Evolutionary conservation across 2,888 invertebrate species (phyloP).

Genomic region (Drosophila nr. perissopoda): DNA sequence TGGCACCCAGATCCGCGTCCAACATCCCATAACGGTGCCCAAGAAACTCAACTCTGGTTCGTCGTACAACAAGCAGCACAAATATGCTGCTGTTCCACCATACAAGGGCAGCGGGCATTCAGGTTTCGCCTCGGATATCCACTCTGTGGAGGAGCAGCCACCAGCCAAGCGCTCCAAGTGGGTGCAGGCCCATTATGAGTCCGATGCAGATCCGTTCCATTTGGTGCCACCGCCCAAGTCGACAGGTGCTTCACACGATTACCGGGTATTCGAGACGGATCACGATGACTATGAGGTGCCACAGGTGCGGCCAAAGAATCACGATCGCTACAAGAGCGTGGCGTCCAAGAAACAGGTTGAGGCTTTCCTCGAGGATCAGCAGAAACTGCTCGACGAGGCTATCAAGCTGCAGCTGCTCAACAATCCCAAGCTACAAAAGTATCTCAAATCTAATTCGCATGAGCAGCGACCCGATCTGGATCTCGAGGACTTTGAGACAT

Average conservation of each 20-base stretch:
- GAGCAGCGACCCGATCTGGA: slow-evolving; percentile 71
- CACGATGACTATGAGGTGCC: slow-evolving; percentile 73
- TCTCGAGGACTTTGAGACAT: slow-evolving; percentile 76
- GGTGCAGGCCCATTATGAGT: slow-evolving; percentile 68
- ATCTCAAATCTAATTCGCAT: slow-evolving; percentile 70
- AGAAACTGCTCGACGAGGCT: slow-evolving; percentile 80
- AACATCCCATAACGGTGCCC: slow-evolving; percentile 79
- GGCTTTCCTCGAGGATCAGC: slow-evolving; percentile 80
- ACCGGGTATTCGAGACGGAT: slow-evolving; percentile 78
- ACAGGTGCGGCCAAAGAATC: slow-evolving; percentile 49
- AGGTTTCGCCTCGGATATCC: slow-evolving; percentile 46
- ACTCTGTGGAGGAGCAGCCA: slow-evolving; percentile 57
- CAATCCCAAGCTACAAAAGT: slow-evolving; percentile 80
- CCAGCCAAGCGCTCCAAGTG: slow-evolving; percentile 70
- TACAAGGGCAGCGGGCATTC: slow-evolving; percentile 55
- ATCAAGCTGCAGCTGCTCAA: slow-evolving; percentile 78
- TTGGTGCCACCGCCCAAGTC: slow-evolving; percentile 78
- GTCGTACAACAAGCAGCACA: slow-evolving; percentile 65
- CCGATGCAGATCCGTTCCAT: slow-evolving; percentile 79
- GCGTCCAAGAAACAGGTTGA: slow-evolving; percentile 82
- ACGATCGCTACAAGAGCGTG: slow-evolving; percentile 77
- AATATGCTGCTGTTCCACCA: slow-evolving; percentile 61
- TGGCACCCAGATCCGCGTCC: slow-evolving; percentile 82
- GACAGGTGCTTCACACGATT: slow-evolving; percentile 59
- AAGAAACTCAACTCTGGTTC: slow-evolving; percentile 65